phyloP scores from a whole-genome alignment of 2,888 invertebrate species.

The Argyresthia albistria region DNA sequence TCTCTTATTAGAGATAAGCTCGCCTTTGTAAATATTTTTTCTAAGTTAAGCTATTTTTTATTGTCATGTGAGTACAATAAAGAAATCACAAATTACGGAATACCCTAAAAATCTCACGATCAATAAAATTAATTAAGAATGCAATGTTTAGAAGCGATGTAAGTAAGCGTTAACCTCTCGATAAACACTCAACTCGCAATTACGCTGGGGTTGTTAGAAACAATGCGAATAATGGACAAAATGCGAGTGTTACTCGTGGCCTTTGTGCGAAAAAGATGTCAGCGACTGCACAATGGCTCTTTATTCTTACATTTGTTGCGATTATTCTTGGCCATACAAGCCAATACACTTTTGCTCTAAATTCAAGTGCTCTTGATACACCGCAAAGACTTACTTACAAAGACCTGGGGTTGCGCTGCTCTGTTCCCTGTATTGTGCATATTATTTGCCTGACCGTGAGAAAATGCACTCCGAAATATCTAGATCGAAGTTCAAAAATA shows the following conservation, averaged over 20 bases:
- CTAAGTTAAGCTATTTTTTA: no score
- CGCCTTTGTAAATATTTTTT: no score
- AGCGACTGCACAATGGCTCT: conserved; percentile 38
- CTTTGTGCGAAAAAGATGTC: conserved; percentile 58
- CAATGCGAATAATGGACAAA: conserved; percentile 51
- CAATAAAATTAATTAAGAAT: conserved; percentile 10
- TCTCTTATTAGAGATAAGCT: no score
- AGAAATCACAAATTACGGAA: no score
- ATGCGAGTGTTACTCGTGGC: conserved; percentile 36
- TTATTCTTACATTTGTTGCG: conserved; percentile 63
- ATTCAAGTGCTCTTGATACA: conserved; percentile 33
- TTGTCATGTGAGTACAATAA: no score
- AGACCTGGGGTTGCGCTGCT: conserved; percentile 21
- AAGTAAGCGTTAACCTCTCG: conserved; percentile 33
- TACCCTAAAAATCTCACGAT: conserved; percentile 5
- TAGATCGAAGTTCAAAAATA: no score
- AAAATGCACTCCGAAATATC: no score
- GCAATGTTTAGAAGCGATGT: conserved; percentile 18
- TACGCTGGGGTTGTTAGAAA: conserved; percentile 26
- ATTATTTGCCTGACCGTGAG: no score
- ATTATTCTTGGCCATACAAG: conserved; percentile 25
- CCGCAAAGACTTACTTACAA: conserved; percentile 22
- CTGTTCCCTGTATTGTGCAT: no score
- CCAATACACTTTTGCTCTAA: conserved; percentile 32
- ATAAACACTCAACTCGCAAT: conserved; percentile 25